phyloP scores from a whole-genome alignment of 2,888 invertebrate genomes.

The Pachydiplax longipennis region DNA sequence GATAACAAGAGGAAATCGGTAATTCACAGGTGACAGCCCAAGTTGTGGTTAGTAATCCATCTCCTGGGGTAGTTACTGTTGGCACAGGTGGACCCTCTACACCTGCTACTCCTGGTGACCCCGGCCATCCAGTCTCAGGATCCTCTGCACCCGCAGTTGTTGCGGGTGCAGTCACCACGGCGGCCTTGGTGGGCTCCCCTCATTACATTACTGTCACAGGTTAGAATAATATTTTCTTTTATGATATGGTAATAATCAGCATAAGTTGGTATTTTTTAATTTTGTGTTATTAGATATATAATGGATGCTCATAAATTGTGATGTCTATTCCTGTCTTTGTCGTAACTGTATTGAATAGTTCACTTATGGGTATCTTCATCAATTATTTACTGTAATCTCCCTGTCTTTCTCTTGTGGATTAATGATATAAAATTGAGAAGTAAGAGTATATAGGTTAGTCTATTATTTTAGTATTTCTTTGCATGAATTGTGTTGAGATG shows the following conservation, averaged over 20 bases:
- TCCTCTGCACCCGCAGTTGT: conserved; percentile 56
- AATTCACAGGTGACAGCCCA: conserved; percentile 59
- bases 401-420: not conserved
- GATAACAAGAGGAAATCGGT: not conserved
- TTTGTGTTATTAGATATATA: not conserved
- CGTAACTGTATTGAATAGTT: too few relatives aligned
- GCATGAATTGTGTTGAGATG: not conserved
- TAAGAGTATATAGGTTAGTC: not conserved
- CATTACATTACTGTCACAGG: conserved; percentile 79
- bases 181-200: conserved; percentile 60
- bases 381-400: not conserved
- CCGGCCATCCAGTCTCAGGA: conserved; percentile 20
- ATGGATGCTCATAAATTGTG: not conserved
- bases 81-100: not conserved
- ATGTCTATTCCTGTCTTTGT: not conserved
- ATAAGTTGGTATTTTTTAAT: not conserved
- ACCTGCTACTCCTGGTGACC: conserved; percentile 22
- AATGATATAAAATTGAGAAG: not conserved
- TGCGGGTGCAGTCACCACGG: conserved; percentile 59
- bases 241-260: not conserved
- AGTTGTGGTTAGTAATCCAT: conserved; percentile 58
- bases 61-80: conserved; percentile 28
- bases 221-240: conserved; percentile 54
- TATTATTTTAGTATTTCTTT: not conserved
- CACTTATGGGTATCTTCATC: too few relatives aligned